Base-by-base conservation (phyloP, 2,797 vertebrate species). In the Ceryle rudis region DNA sequence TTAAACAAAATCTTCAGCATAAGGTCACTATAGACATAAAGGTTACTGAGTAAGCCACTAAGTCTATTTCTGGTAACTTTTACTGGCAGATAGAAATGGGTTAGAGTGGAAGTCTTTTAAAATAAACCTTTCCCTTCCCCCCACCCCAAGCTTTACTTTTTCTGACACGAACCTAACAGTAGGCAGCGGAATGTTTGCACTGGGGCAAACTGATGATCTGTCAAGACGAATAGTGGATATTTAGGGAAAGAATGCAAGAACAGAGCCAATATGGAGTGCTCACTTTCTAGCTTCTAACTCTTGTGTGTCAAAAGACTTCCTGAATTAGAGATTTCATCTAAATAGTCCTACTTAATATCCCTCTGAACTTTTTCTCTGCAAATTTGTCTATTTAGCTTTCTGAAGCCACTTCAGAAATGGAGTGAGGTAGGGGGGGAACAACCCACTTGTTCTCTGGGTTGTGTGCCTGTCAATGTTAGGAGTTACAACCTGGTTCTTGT, bases 11-110 rank as follows among this genome's bases (percentile, higher is more conserved):
- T 81, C 44, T 91, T 28, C 60, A 70, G 73, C 62, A 71, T 72
- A 70, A 67, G 52, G 47, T 77, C 90, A 41, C 55, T 86, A 16
- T n/a, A 94, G 85, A 81, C 35, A 31, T 74, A 75, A 90, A 55
- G 62, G 80, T 84, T 95, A 67, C 67, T 77, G 86, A 93, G 81
- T 81, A 90, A 86, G 57, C 86, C 64, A 35, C 83, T 14, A 29
- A 80, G 52, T 69, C 71, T 95, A 80, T 95, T 96, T 95, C 86
- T 93, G 77, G 78, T 80, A 67, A 66, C 73, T 90, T 87, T 22
- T 88, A 44, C 88, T 93, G 87, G 77, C 82, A 86, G 86, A 67
- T 74, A 92, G 80, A 92, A 97, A 89, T 89, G 93, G 90, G 80
- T 71, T 90, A 47, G 55, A 67, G 80, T 93, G 41, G 66, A 88